phyloP scores from a whole-genome alignment of 2,888 invertebrate species.

The Dryomyza anilis region DNA sequence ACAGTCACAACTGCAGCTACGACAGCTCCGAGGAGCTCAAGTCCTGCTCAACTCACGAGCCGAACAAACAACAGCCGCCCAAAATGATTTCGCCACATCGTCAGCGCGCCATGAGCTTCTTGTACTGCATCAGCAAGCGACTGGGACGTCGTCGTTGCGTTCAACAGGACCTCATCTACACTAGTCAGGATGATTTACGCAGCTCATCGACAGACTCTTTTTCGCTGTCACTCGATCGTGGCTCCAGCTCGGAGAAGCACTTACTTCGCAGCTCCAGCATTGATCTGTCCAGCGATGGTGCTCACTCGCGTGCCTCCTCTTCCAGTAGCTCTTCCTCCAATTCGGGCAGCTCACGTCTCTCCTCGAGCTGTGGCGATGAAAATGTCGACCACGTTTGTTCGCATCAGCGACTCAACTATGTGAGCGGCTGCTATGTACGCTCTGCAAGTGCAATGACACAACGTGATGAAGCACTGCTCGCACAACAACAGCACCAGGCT shows the following conservation, averaged over 20 bases:
- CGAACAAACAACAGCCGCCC: constrained; percentile 4
- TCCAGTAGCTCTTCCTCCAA: constrained; percentile 34
- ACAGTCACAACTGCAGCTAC: constrained; percentile 2
- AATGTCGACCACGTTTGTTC: constrained; percentile 24
- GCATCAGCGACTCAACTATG: constrained; percentile 15
- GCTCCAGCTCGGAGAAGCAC: constrained; percentile 45
- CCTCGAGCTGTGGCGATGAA: constrained; percentile 49
- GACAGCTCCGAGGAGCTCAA: constrained; percentile 2
- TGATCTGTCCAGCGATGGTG: constrained; percentile 57
- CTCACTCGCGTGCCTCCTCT: constrained; percentile 56
- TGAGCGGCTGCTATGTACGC: constrained; percentile 3
- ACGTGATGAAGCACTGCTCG: constrained; percentile 39
- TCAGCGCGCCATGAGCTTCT: constrained; percentile 38
- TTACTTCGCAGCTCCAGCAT: constrained; percentile 47
- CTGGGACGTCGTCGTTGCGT: constrained; percentile 49
- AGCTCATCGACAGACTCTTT: constrained; percentile 60
- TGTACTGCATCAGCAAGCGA: constrained; percentile 52
- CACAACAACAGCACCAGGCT: constrained; percentile 16
- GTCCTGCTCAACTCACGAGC: not conserved
- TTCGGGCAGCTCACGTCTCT: constrained; percentile 40
- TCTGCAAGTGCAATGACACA: constrained; percentile 6
- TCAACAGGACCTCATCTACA: constrained; percentile 48
- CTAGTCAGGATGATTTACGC: constrained; percentile 63
- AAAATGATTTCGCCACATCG: constrained; percentile 16
- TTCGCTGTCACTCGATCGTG: constrained; percentile 53